Evolutionary conservation across 2,888 invertebrate genomes (phyloP), one percentile per base, ranked within the genome.

Genomic region (Tenodera sinensis): DNA sequence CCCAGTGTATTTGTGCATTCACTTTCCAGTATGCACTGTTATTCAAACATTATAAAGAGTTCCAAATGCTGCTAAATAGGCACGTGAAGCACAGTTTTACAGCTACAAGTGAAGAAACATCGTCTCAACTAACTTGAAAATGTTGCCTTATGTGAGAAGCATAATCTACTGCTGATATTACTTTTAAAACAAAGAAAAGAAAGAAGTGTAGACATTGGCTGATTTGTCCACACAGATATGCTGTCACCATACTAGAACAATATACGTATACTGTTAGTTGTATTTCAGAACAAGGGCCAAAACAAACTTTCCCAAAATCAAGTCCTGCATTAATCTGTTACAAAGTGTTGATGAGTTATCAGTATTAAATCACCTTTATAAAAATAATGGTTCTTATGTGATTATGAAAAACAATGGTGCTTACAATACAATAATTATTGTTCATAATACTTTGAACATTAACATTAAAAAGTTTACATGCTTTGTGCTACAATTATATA

Each of bases 291-390:
- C 84, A 30, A 84, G 85, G 88, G 88, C 47, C 88, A 88, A 88
- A 88, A 82, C 83, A 84, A 84, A 84, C 88, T 88, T 84, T 88
- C 88, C 88, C 88, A 88, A 88, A 88, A 84, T 86, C 71, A 85
- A 86, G 81, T 28, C 86, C 54, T 86, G 86, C 28, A 85, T 47
- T 85, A 47, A 47, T 54, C 54, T 42, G 28, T 47, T 85, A 28
- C 54, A 34, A 71, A 86, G n/a, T 28, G 86, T 81, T 71, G 81
- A n/a, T 54, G 86, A 54, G 81, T 86, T n/a, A 86, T 30, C 28
- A 54, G 54, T n/a, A 27, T 54, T 15, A 27, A 28, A 85, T 54
- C 20, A 81, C 81, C 28, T 81, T 34, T 81, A 81, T 28, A 9
- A 25, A 30, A 30, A 28, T 86, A 27, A 71, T 71, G 54, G 54